Evolutionary conservation across 2,113 vertebrate genomes (phyloP).

Genomic region (Pardalotus punctatus): DNA sequence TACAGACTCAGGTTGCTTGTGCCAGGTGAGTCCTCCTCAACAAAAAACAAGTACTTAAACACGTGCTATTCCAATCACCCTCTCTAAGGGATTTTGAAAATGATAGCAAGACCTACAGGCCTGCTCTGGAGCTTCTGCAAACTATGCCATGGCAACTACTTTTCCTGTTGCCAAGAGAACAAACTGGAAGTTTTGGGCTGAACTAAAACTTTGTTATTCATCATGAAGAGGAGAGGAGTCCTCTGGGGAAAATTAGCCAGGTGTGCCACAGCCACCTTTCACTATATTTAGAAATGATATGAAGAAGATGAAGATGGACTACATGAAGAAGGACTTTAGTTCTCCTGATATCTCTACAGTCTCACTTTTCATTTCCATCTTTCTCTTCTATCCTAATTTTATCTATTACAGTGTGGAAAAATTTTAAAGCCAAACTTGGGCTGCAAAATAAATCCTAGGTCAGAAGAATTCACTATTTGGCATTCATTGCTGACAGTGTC

Average conservation of each 20-base stretch:
- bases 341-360: neutral
- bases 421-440: neutral
- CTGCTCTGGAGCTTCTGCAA: neutral
- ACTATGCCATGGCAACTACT: neutral
- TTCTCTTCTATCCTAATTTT: neutral
- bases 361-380: neutral
- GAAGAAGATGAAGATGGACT: neutral
- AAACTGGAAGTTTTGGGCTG: neutral
- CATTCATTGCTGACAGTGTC: neutral
- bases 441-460: conserved; percentile 1
- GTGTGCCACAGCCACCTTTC: neutral
- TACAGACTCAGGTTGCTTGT: neutral
- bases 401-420: neutral
- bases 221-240: neutral
- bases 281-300: neutral
- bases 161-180: neutral
- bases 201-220: neutral
- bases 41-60: neutral
- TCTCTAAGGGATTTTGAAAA: neutral
- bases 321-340: too few species aligned
- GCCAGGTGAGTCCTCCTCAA: neutral
- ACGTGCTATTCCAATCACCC: neutral
- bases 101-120: neutral
- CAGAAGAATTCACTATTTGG: neutral
- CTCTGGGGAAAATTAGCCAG: neutral